phyloP scores from a whole-genome alignment of 2,797 vertebrate genomes.

The Onychomys arenicola region DNA sequence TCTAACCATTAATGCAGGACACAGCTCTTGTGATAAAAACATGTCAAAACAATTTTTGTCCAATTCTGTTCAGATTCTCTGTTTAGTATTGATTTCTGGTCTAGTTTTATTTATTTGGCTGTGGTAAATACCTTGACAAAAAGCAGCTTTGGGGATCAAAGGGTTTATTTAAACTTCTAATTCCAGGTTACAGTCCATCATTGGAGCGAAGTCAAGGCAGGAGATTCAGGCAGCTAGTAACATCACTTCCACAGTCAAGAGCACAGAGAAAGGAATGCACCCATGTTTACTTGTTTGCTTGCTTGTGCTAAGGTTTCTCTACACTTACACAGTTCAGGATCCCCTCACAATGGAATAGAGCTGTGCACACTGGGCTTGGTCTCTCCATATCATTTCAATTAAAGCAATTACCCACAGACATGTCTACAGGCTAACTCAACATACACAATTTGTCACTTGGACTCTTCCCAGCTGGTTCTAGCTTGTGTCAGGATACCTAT shows the following conservation, averaged over 20 bases:
- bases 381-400: neutral
- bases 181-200: neutral
- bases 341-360: neutral
- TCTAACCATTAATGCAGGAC: neutral
- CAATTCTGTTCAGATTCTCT: conserved; percentile 21
- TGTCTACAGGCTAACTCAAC: neutral
- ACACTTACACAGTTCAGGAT: neutral
- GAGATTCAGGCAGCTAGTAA: neutral
- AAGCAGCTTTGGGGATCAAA: neutral
- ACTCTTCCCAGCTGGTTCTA: neutral
- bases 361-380: neutral
- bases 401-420: neutral
- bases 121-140: neutral
- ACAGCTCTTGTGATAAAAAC: neutral
- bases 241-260: neutral
- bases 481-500: neutral
- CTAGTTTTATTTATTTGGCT: neutral
- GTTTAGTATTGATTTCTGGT: neutral
- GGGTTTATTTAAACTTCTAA: neutral
- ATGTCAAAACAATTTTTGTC: conserved; percentile 16
- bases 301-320: neutral
- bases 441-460: neutral
- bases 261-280: neutral
- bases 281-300: neutral
- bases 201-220: neutral